These are phyloP conservation scores for Sarcophaga carnaria DNA, from an alignment of 2,888 invertebrate genomes.

Conservation along the genomic window DNA sequence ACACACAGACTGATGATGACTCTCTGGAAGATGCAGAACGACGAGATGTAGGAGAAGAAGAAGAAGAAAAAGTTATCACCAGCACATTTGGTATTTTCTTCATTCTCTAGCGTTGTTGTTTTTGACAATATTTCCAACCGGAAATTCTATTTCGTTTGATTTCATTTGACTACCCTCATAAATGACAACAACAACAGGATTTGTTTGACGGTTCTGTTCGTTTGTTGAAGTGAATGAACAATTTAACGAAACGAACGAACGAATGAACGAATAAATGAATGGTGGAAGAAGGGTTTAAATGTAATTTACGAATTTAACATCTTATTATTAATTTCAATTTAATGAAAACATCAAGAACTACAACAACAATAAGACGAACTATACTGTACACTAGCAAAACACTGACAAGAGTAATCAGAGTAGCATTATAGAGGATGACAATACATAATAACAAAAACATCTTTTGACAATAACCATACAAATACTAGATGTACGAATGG, in stretches of 20 bases:
- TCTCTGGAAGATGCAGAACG: background rate
- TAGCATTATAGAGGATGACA: too few relatives aligned
- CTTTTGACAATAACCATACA: too few relatives aligned
- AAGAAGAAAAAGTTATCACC: background rate
- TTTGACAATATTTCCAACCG: slow-evolving; percentile 52
- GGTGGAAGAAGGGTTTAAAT: slow-evolving; percentile 6
- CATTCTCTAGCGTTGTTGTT: slow-evolving; percentile 20
- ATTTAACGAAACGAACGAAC: background rate
- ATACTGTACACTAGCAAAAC: background rate
- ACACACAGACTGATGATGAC: background rate
- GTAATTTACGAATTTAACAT: slow-evolving; percentile 36
- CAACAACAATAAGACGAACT: background rate
- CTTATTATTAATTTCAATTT: background rate
- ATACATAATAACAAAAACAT: too few relatives aligned
- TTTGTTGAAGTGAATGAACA: background rate
- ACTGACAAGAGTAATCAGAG: too few relatives aligned
- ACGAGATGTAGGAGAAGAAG: background rate
- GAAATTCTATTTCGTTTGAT: slow-evolving; percentile 42
- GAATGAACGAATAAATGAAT: slow-evolving; percentile 9
- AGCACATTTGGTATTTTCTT: slow-evolving; percentile 4
- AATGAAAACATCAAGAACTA: background rate
- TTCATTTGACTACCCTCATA: slow-evolving; percentile 20
- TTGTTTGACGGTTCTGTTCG: background rate
- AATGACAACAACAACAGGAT: background rate
- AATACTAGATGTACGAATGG: too few relatives aligned